These are phyloP conservation scores for Palaemon carinicauda DNA, from an alignment of 1,140 invertebrate genomes.

Conservation along the genomic window DNA sequence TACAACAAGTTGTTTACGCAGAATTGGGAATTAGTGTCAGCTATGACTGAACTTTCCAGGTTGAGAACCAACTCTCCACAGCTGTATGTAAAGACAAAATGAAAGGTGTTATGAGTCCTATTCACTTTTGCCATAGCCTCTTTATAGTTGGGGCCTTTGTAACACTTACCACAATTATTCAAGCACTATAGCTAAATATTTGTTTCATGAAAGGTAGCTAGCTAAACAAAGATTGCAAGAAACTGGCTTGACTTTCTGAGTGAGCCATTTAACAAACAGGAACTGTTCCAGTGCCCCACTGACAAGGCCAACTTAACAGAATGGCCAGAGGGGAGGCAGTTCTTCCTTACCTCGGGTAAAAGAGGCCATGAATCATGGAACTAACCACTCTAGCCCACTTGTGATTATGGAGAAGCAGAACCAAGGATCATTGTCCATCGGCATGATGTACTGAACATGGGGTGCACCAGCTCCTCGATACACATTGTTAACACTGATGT, in stretches of 20 bases:
- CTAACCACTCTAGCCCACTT: slow-evolving; percentile 30
- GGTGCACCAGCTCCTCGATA: slow-evolving; percentile 44
- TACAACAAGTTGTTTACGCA: no score
- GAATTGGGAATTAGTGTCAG: no score
- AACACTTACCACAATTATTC: no score
- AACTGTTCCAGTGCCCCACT: neutral
- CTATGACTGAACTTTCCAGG: no score
- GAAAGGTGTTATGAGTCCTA: no score
- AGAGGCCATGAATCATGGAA: neutral
- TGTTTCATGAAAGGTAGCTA: slow-evolving; percentile 5
- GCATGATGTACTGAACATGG: slow-evolving; percentile 43
- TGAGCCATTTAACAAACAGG: slow-evolving; percentile 3
- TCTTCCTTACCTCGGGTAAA: neutral
- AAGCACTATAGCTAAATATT: no score
- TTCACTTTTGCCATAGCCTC: no score
- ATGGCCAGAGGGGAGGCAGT: neutral
- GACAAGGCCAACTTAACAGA: neutral
- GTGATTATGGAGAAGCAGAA: slow-evolving; percentile 61
- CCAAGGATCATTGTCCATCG: slow-evolving; percentile 59
- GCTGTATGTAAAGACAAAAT: no score
- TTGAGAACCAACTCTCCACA: no score
- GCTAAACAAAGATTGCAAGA: slow-evolving; percentile 1
- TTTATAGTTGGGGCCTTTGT: no score
- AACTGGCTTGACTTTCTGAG: slow-evolving; percentile 1
- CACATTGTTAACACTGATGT: slow-evolving; percentile 61